Evolutionary conservation across 2,888 invertebrate genomes (phyloP).

Genomic region (Perithous albicinctus): DNA sequence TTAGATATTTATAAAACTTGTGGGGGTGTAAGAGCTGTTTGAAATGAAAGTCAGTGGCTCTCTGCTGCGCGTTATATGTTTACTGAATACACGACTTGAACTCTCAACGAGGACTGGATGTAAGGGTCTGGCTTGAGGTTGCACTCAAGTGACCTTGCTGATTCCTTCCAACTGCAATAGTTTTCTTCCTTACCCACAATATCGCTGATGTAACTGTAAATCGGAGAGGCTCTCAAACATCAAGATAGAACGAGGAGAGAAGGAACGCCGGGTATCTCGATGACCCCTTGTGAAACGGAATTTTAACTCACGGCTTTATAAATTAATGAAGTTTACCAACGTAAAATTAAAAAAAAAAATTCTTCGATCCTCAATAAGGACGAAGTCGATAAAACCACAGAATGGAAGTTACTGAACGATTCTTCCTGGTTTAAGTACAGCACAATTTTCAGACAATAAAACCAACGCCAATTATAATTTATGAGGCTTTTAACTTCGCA

Average conservation of each 20-base stretch:
- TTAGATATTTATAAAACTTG: neutral
- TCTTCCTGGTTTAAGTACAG: neutral
- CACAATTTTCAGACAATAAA: conserved; percentile 19
- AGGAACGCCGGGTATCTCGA: neutral
- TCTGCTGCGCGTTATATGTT: conserved; percentile 48
- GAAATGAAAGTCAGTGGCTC: conserved; percentile 24
- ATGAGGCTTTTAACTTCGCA: conserved; percentile 29
- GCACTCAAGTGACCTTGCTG: conserved; percentile 83
- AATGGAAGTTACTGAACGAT: neutral
- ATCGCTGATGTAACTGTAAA: conserved; percentile 82
- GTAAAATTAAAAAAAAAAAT: neutral
- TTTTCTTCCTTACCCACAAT: conserved; percentile 81
- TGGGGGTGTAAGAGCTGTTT: conserved; percentile 7
- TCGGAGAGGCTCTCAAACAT: conserved; percentile 80
- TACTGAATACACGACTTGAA: conserved; percentile 63
- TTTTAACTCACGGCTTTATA: neutral
- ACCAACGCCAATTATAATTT: conserved; percentile 7
- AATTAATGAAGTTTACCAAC: conserved; percentile 12
- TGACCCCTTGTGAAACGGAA: conserved; percentile 60
- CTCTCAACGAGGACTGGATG: conserved; percentile 66
- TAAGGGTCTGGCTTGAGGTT: conserved; percentile 73
- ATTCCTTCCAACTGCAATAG: conserved; percentile 78
- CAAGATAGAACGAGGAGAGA: neutral
- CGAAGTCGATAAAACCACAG: neutral
- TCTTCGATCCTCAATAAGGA: neutral